Evolutionary conservation across 1,140 invertebrate species (phyloP).

Genomic region (Aphelenchoides fujianensis): DNA sequence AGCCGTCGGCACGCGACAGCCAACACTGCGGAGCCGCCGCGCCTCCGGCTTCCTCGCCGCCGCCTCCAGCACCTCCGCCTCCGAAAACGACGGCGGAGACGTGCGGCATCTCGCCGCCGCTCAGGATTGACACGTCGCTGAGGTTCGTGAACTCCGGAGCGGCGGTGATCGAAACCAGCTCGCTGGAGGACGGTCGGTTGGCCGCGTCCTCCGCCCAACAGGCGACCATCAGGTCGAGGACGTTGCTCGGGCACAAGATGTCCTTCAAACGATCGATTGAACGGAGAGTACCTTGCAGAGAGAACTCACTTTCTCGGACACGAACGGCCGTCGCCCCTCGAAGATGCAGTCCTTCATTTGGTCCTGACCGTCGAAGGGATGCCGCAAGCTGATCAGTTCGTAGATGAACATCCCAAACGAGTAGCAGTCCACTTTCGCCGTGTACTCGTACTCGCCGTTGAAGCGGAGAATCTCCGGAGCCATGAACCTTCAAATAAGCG

Average conservation of each 20-base stretch:
- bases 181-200: constrained; percentile 82
- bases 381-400: constrained; percentile 84
- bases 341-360: constrained; percentile 91
- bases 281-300: constrained; percentile 13
- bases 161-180: constrained; percentile 83
- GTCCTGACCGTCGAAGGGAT: constrained; percentile 90
- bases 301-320: constrained; percentile 76
- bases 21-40: constrained; percentile 24
- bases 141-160: constrained; percentile 88
- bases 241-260: constrained; percentile 77
- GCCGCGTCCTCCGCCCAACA: constrained; percentile 87
- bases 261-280: constrained; percentile 60
- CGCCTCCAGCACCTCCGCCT: no score
- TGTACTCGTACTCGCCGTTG: constrained; percentile 97
- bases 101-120: constrained; percentile 14
- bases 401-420: constrained; percentile 99
- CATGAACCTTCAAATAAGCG: no score
- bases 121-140: constrained; percentile 72
- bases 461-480: constrained; percentile 96
- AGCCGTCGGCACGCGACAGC: constrained; percentile 22
- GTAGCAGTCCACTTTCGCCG: constrained; percentile 96
- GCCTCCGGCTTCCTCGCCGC: background rate
- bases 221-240: constrained; percentile 88
- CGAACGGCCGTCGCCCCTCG: constrained; percentile 82
- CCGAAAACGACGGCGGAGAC: background rate